A percentile compares a stretch with the other conserved stretches of the same genome.
Conservation (phyloP, 2,797 vertebrate species). For the Taeniopygia guttata region DNA sequence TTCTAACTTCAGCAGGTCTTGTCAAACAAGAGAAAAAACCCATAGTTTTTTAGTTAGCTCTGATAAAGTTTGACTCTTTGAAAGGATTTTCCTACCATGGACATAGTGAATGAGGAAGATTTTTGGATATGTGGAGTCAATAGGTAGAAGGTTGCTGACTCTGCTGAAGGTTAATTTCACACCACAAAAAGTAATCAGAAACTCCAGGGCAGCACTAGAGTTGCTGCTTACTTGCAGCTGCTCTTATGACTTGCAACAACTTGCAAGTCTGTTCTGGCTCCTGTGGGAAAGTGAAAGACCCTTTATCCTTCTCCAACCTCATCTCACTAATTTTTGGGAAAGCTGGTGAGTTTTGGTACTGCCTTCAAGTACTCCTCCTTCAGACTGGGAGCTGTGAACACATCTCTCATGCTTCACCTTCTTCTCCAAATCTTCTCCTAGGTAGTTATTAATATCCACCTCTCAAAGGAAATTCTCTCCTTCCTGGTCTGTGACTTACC, state of each 20-base stretch:
- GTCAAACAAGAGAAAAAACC: background rate
- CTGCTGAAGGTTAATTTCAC: background rate
- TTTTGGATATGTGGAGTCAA: background rate
- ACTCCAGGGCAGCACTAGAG: background rate
- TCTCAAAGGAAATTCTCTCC: background rate
- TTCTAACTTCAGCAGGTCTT: background rate
- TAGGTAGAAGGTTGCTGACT: background rate
- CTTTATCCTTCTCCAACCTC: background rate
- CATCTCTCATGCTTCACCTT: background rate
- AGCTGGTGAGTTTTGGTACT: background rate
- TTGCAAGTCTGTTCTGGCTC: background rate
- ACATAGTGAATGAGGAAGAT: accelerated
- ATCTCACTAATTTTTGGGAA: background rate
- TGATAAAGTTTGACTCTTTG: background rate
- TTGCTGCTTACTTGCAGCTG: background rate
- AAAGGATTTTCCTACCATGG: background rate
- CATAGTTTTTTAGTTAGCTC: background rate
- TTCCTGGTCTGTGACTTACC: background rate
- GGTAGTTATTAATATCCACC: background rate
- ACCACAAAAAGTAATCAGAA: background rate
- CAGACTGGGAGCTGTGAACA: background rate
- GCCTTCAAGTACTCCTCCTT: background rate
- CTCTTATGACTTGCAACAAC: background rate
- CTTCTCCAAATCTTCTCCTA: background rate
- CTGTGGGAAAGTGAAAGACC: background rate